Evolutionary conservation across 2,113 vertebrate genomes (phyloP), one percentile per base, ranked within the genome.

Genomic region (Antigone vipio): DNA sequence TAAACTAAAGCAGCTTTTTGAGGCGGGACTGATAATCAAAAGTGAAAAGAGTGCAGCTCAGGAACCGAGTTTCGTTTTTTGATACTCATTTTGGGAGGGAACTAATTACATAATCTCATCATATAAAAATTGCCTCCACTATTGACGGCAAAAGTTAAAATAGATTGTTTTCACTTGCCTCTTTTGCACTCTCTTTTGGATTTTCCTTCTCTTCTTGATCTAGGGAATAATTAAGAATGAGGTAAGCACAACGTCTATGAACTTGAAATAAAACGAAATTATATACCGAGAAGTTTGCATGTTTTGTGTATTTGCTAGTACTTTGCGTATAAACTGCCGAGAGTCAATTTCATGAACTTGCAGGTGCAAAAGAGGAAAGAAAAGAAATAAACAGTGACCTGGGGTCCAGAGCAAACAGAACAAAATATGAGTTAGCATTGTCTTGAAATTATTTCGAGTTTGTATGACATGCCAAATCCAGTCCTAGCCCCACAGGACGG

Each of bases 181-280:
- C 97, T 95, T 97, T 98, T 83, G 89, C 78, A 81, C 78, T 77
- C 19, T 96, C 96, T 88, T 95, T 93, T 81, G 95, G 92, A 93
- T 95, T 98, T 96, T 97, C 98, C 56, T 98, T 97, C 92, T 97
- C 93, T 89, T 98, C 98, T 94, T 86, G 96, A 94, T 98, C 98
- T 98, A 95, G 92, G 95, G 88, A 97, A 97, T 84, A 98, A 97
- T 96, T 63, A 92, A 97, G 73, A 97, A 84, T 2, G 67, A 95
- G 29, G 45, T 93, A 95, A 95, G 77, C 66, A 59, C 38, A 59
- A 87, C 52, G 47, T 84, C 72, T 80, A 72, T 50, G 55, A 53
- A 90, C 45, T 74, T 45, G 63, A 55, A 84, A 62, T 35, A 47
- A 93, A 79, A 86, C 40, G 23, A 40, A 86, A 56, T 86, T 45